Evolutionary conservation across 23 tunicate species (phyloP).

Genomic region (Styela clava): DNA sequence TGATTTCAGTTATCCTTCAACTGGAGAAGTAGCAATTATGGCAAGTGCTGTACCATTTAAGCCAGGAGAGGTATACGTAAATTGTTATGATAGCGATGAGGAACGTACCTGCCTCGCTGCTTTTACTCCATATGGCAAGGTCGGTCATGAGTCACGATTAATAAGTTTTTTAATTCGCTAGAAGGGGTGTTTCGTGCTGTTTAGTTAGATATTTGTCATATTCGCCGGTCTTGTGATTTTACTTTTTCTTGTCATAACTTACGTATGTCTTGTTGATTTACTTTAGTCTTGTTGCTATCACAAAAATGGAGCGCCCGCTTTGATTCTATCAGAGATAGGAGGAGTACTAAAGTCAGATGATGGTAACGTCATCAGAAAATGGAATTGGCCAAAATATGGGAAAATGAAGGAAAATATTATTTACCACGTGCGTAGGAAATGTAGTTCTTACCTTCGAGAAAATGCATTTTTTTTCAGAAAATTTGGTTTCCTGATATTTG

Average conservation of each 20-base stretch:
- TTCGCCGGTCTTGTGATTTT: too few relatives aligned
- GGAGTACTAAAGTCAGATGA: slow-evolving; percentile 63
- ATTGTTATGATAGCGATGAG: slow-evolving; percentile 66
- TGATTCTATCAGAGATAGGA: slow-evolving; percentile 63
- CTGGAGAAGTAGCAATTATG: slow-evolving; percentile 58
- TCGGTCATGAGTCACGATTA: too few relatives aligned
- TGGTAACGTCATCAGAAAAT: slow-evolving; percentile 58
- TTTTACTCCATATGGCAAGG: slow-evolving; percentile 92
- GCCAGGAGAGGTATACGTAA: slow-evolving; percentile 76
- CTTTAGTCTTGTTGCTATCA: slow-evolving; percentile 97
- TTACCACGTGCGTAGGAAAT: slow-evolving; percentile 36
- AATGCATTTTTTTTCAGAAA: too few relatives aligned
- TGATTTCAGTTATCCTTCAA: slow-evolving; percentile 61
- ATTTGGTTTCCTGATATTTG: too few relatives aligned
- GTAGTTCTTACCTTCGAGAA: background rate
- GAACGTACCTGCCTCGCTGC: slow-evolving; percentile 50
- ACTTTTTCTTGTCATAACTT: too few relatives aligned
- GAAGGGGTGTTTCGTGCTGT: background rate
- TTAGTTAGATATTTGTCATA: background rate
- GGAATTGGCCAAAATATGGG: slow-evolving; percentile 68
- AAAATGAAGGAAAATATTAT: slow-evolving; percentile 46
- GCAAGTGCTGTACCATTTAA: slow-evolving; percentile 74
- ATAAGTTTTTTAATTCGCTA: background rate
- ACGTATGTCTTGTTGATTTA: too few relatives aligned
- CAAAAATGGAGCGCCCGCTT: slow-evolving; percentile 67